phyloP scores from a whole-genome alignment of 2,113 vertebrate genomes.

The Rhabdomys dilectus region DNA sequence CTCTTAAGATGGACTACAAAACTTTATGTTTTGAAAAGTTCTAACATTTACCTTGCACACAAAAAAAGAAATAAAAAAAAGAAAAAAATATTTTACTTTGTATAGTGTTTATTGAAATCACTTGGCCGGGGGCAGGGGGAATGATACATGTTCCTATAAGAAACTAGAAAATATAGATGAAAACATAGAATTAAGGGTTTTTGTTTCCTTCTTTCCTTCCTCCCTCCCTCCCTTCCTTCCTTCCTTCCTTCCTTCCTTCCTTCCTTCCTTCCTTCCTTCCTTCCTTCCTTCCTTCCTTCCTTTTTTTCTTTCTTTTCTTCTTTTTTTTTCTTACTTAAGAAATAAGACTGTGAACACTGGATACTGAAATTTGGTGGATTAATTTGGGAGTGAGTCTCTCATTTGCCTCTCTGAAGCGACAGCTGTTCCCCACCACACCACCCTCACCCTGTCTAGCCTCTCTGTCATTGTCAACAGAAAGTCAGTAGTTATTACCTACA shows the following conservation, averaged over 20 bases:
- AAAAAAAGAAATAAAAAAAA: constrained; percentile 25
- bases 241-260: no score
- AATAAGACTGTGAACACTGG: constrained; percentile 20
- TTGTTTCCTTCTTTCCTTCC: background rate
- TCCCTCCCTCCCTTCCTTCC: no score
- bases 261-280: no score
- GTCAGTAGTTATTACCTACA: constrained; percentile 1
- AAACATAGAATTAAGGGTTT: constrained; percentile 6
- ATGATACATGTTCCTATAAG: constrained; percentile 9
- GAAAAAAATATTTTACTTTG: constrained; percentile 44
- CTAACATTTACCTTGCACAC: constrained; percentile 53
- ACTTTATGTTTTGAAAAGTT: constrained; percentile 66
- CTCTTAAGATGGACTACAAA: constrained; percentile 70
- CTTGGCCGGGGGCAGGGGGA: background rate
- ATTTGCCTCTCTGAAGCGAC: background rate
- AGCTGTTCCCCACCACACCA: background rate
- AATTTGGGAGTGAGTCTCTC: constrained; percentile 23
- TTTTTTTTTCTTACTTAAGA: background rate
- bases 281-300: no score
- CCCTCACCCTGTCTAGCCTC: background rate
- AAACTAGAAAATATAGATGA: constrained; percentile 32
- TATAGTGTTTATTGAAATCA: constrained; percentile 53
- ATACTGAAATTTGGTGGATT: background rate
- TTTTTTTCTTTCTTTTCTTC: background rate
- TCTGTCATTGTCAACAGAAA: constrained; percentile 27